Percentiles rank a stretch among this genome's conserved stretches.
phyloP scores from a whole-genome alignment of 2,797 vertebrate genomes.

The Cirrhinus molitorella region DNA sequence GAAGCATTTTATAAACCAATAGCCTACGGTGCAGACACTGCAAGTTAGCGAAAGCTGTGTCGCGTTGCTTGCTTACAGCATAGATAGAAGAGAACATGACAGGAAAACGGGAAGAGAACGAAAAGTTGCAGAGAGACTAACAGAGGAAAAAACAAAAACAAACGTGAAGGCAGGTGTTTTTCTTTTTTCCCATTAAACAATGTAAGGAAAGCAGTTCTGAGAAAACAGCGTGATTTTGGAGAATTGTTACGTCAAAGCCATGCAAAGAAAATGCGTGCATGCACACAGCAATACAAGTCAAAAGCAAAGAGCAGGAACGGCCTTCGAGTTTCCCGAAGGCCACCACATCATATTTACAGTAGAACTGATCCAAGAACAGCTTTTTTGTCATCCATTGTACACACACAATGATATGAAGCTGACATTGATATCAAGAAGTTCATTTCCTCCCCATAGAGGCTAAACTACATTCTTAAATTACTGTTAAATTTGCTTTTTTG shows the following conservation, averaged over 20 bases:
- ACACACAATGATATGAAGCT: conserved; percentile 89
- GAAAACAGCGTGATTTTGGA: conserved; percentile 78
- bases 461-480: conserved; percentile 95
- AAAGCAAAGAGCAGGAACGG: conserved; percentile 84
- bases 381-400: conserved; percentile 80
- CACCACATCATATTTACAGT: conserved; percentile 90
- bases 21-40: neutral
- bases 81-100: conserved; percentile 60
- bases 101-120: conserved; percentile 60
- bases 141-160: conserved; percentile 77
- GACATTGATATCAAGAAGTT: conserved; percentile 90
- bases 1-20: conserved; percentile 82
- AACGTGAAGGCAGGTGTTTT: conserved; percentile 67
- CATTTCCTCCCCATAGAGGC: conserved; percentile 87
- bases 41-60: neutral
- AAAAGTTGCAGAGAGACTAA: conserved; percentile 63
- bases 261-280: conserved; percentile 92
- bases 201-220: conserved; percentile 70
- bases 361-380: conserved; percentile 73
- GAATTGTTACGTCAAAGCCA: conserved; percentile 88
- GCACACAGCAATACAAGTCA: conserved; percentile 88
- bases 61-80: neutral
- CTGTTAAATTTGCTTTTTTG: conserved; percentile 79
- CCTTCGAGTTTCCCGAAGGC: conserved; percentile 72
- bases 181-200: conserved; percentile 66